phyloP scores from a whole-genome alignment of 2,888 invertebrate genomes.

The Platycnemis pennipes region DNA sequence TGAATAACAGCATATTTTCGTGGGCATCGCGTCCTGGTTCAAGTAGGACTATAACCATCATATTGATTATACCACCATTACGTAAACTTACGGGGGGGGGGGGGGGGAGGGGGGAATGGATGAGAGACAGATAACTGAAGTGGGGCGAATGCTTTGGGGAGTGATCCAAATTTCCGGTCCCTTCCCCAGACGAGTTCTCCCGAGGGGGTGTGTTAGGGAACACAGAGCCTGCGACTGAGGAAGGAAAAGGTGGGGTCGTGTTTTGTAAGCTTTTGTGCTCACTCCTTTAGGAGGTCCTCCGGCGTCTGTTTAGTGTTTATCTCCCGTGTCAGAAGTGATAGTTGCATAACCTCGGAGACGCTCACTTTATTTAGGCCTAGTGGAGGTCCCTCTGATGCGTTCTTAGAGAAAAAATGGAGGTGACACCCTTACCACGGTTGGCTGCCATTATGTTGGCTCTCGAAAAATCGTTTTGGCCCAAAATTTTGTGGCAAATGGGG shows the following conservation, averaged over 20 bases:
- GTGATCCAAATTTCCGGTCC: not conserved
- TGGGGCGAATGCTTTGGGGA: not conserved
- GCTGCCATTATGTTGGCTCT: not conserved
- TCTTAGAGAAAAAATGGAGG: not conserved
- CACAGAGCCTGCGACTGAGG: no score
- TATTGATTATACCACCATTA: no score
- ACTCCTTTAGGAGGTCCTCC: not conserved
- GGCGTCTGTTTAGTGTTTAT: slow-evolving; percentile 1
- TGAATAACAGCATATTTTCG: no score
- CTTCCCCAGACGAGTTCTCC: not conserved
- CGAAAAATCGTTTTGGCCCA: no score
- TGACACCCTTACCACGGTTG: not conserved
- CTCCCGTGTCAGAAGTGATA: not conserved
- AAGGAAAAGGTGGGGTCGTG: not conserved
- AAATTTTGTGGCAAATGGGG: no score
- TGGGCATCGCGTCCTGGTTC: no score
- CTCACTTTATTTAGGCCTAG: no score
- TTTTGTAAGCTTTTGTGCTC: not conserved
- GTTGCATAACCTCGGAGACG: not conserved
- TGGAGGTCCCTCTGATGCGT: not conserved
- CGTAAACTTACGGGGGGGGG: no score
- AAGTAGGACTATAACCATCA: no score
- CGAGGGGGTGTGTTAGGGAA: not conserved
- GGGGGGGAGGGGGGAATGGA: not conserved
- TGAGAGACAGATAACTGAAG: not conserved